Base-by-base conservation (phyloP, 2,888 invertebrate species). In the Drosophila eohydei region DNA sequence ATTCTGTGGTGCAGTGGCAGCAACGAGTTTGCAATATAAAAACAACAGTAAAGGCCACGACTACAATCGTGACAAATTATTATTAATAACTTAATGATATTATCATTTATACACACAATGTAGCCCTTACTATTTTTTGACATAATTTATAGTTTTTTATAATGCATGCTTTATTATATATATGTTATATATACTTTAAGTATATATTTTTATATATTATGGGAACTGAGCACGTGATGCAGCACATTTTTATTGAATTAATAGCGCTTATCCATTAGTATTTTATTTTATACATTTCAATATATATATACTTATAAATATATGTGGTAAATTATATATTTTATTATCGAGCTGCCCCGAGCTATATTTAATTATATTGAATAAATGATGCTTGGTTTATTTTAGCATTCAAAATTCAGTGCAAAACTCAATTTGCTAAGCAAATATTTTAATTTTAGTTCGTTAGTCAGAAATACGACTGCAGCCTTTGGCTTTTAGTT, bases 11-110 rank as follows among this genome's bases (percentile, higher is more conserved):
- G 16, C 64, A 43, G 57, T 78, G 73, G 43, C 32, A 11, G 16
- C 61, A 40, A 32, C 26, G 43, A 59, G 44, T 32, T 52, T 21
- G 46, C 44, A 30, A 34, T 2, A 34, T 3, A n/a, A 16, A 16
- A 51, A 41, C 36, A 57, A 46, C 38, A 28, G 36, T 28, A 34
- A 16, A 6, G 9, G 26, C 58, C 54, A 32, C 38, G 65, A 65
- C 28, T 41, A 51, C 60, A 55, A n/a, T 52, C 16, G 54, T 69
- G 89, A 88, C 90, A 88, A 88, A 86, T 86, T 67, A 77, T 86
- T 83, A 88, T 86, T 86, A 90, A 87, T 87, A 89, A 84, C 74
- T 87, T 84, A 81, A 87, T 84, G 71, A 81, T 81, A 74, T 76
- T 78, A 89, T 89, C 76, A 77, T 84, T 87, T 87, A 79, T 79